Base-by-base conservation (phyloP, 2,797 vertebrate species). In the Aeoliscus strigatus region DNA sequence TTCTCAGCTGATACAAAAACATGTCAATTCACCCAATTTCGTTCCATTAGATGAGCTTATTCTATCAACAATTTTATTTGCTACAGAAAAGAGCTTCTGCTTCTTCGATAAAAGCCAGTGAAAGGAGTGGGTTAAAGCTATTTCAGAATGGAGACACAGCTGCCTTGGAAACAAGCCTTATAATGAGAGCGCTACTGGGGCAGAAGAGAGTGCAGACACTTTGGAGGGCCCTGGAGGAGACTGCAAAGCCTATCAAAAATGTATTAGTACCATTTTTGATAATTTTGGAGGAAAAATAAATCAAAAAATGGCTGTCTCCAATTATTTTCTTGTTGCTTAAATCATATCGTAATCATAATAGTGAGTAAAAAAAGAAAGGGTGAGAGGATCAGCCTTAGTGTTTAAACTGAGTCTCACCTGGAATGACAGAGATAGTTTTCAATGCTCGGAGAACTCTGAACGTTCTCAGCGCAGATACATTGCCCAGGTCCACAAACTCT, bases 401-500 rank as follows among this genome's bases (percentile, higher is more conserved):
- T 90, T 84, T 87, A 90, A 91, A 88, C 84, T 83, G 77, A 89
- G 84, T 93, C 96, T 98, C 95, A 99, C 96, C 96, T 98, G 96
- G 96, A 92, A 99, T 99, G 85, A 99, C 96, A 94, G 96, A 97
- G 92, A 99, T 96, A 93, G 96, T 99, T 98, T 98, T 99, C 94
- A 99, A 94, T 92, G 96, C 96, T 97, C 96, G 94, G 92, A 99
- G 95, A 97, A 99, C 96, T 93, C 96, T 98, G 95, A 99, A 99
- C 75, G 96, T 99, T 99, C 96, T 98, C 93, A 99, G 93, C 90
- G 96, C 96, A 93, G 96, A 98, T 92, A 99, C 96, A 98, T 99
- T 99, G 89, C 96, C 96, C 90, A 98, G 94, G 92, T 99, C 96
- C 94, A 99, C 96, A 98, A 99, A 99, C 91, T 98, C 94, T 96